Evolutionary conservation across 2,888 invertebrate species (phyloP).

Genomic region (Hypomecis atomaria): DNA sequence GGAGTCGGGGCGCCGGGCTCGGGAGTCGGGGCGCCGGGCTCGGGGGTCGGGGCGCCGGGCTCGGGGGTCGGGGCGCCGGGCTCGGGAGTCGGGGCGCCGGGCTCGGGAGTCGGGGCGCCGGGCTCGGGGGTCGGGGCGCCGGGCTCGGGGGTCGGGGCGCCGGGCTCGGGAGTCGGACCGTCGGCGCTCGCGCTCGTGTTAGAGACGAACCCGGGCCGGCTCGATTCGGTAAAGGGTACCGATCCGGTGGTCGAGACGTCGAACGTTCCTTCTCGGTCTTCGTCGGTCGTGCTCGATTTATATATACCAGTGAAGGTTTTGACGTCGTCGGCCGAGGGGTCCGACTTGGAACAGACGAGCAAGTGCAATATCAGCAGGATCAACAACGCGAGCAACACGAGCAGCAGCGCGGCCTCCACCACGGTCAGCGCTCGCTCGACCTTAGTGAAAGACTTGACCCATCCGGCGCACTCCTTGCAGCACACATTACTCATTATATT

Average conservation of each 20-base stretch:
- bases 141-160: too few species aligned
- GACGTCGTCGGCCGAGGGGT: neutral
- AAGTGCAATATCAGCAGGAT: constrained; percentile 67
- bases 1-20: neutral
- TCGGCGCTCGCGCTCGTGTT: neutral
- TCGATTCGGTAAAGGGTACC: too few species aligned
- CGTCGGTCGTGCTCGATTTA: neutral
- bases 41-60: neutral
- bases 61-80: too few species aligned
- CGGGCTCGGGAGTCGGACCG: constrained; percentile 5
- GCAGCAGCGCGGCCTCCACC: constrained; percentile 58
- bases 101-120: neutral
- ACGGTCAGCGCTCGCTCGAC: constrained; percentile 60
- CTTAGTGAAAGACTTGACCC: constrained; percentile 72
- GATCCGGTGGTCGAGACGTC: too few species aligned
- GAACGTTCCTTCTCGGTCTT: neutral
- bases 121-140: too few species aligned
- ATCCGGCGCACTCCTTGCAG: constrained; percentile 65
- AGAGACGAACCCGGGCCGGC: too few species aligned
- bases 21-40: neutral
- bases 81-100: neutral
- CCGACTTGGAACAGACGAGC: constrained; percentile 50
- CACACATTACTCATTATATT: constrained; percentile 67
- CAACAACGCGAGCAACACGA: constrained; percentile 57
- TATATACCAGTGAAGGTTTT: neutral